Evolutionary conservation across 1,140 invertebrate species (phyloP).

Genomic region (Drosophila grimshawi): DNA sequence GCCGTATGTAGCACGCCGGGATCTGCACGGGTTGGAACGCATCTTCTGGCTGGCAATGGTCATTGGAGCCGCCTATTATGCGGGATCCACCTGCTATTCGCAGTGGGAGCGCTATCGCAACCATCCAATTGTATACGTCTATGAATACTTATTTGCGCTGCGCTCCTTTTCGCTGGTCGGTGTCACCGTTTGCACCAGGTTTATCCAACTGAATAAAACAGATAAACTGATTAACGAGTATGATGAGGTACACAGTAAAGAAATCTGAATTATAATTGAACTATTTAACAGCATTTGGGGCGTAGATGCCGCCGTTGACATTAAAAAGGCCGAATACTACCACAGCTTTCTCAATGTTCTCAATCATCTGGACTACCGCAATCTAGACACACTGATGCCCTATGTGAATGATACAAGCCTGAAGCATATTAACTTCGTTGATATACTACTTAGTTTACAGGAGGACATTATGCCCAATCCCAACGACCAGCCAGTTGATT

Average conservation of each 20-base stretch:
- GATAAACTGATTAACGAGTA: constrained; percentile 55
- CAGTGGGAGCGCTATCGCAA: constrained; percentile 74
- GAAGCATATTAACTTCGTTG: constrained; percentile 46
- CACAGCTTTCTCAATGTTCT: constrained; percentile 49
- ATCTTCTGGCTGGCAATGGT: constrained; percentile 66
- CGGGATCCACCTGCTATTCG: constrained; percentile 56
- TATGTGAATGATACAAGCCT: constrained; percentile 63
- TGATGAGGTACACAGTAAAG: constrained; percentile 3
- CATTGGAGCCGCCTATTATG: constrained; percentile 56
- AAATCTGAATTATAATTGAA: neutral
- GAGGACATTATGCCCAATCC: constrained; percentile 13
- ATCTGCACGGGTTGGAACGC: constrained; percentile 70
- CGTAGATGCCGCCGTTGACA: constrained; percentile 7
- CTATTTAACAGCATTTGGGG: constrained; percentile 48
- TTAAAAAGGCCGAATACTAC: constrained; percentile 42
- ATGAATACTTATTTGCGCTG: constrained; percentile 65
- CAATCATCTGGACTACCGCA: constrained; percentile 55
- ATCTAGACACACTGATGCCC: constrained; percentile 48
- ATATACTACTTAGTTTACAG: constrained; percentile 47
- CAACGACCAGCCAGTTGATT: neutral
- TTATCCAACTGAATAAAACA: constrained; percentile 28
- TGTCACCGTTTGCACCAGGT: constrained; percentile 65
- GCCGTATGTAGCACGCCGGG: constrained; percentile 61
- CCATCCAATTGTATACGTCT: constrained; percentile 75
- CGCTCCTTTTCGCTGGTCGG: constrained; percentile 68